Conservation (phyloP, 2,888 invertebrate genomes). For the Leptura quadrifasciata region DNA sequence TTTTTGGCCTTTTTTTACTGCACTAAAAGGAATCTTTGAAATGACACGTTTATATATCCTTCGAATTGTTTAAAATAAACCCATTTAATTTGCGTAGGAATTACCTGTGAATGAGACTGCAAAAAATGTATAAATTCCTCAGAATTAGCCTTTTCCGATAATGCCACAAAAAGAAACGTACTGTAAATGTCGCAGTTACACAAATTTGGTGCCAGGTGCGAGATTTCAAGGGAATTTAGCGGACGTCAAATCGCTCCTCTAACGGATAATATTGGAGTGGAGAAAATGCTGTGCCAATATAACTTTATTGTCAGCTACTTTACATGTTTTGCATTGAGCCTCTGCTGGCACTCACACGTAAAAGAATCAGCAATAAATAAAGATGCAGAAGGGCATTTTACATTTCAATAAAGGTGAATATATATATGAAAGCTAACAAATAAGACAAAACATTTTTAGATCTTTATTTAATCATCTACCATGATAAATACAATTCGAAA, state of each 20-base stretch:
- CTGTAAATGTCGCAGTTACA: conserved; percentile 3
- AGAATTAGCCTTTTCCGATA: neutral
- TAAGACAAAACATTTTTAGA: no score
- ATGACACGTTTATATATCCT: neutral
- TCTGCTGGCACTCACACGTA: neutral
- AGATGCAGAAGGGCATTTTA: neutral
- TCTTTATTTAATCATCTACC: no score
- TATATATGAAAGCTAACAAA: no score
- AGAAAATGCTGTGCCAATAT: neutral
- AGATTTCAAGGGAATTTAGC: neutral
- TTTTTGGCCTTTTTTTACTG: no score
- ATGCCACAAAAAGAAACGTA: neutral
- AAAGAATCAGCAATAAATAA: neutral
- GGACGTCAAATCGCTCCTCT: neutral
- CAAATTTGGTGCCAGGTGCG: conserved; percentile 7
- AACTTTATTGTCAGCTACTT: neutral
- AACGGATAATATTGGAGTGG: neutral
- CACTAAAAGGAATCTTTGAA: no score
- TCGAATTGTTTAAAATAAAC: neutral
- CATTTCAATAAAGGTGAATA: no score
- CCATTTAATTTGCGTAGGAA: neutral
- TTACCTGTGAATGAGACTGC: neutral
- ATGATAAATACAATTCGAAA: no score
- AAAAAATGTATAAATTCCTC: neutral
- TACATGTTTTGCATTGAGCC: neutral